Conservation (phyloP, 2,797 vertebrate genomes). For the Etheostoma perlongum region DNA sequence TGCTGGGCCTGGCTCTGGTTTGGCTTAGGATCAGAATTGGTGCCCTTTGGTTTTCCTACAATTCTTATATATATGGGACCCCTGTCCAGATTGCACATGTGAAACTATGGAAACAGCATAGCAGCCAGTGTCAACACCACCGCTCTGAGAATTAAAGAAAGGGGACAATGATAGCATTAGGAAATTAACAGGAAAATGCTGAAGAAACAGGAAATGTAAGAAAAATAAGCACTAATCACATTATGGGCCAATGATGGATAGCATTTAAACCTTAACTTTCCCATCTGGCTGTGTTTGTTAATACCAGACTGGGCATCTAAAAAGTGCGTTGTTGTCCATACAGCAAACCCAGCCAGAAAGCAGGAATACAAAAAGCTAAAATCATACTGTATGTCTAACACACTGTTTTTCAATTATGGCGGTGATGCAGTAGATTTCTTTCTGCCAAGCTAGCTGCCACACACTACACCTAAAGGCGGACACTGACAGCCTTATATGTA, state of each 20-base stretch:
- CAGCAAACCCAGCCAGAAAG: not conserved
- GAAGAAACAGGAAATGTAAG: too few relatives aligned
- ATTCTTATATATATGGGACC: constrained; percentile 32
- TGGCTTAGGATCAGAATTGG: constrained; percentile 20
- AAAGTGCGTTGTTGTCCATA: not conserved
- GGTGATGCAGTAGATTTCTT: too few relatives aligned
- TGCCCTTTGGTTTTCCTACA: constrained; percentile 30
- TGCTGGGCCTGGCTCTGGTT: constrained; percentile 22
- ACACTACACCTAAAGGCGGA: too few relatives aligned
- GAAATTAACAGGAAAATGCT: too few relatives aligned
- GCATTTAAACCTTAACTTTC: not conserved
- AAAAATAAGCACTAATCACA: too few relatives aligned
- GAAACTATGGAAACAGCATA: constrained; percentile 40
- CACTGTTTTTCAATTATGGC: too few relatives aligned
- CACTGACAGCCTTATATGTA: too few relatives aligned
- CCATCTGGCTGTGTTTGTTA: not conserved
- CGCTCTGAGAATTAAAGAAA: constrained; percentile 30
- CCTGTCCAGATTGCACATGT: constrained; percentile 31
- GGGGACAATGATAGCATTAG: too few relatives aligned
- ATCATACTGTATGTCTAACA: not conserved
- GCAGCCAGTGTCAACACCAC: constrained; percentile 45
- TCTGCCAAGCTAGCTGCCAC: too few relatives aligned
- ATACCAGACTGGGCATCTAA: not conserved
- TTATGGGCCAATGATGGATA: too few relatives aligned
- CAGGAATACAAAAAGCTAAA: not conserved